Evolutionary conservation across 2,797 vertebrate genomes (phyloP).

Genomic region (Furcifer pardalis): DNA sequence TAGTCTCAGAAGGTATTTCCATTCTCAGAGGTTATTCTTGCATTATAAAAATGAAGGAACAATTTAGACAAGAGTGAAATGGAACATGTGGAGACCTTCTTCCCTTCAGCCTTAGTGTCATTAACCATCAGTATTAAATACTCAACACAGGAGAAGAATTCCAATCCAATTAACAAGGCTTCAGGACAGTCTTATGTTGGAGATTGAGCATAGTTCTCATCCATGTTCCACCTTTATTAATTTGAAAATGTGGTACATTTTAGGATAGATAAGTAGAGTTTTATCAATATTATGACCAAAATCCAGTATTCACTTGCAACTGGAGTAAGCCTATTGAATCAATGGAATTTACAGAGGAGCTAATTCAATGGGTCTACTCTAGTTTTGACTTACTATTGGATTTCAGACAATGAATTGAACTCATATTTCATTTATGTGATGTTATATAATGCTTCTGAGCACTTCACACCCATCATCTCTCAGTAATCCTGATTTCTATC

Average conservation of each 20-base stretch:
- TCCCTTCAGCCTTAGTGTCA: neutral
- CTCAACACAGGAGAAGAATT: neutral
- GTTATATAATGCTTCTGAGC: neutral
- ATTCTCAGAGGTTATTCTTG: neutral
- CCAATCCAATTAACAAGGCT: neutral
- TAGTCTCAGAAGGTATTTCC: neutral
- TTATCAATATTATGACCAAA: neutral
- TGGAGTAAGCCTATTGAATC: neutral
- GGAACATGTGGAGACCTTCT: neutral
- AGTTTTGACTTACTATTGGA: neutral
- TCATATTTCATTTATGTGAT: neutral
- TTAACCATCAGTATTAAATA: neutral
- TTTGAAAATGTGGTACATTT: constrained; percentile 1
- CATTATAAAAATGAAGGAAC: constrained; percentile 1
- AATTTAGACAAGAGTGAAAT: neutral
- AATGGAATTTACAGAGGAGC: neutral
- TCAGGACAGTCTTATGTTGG: neutral
- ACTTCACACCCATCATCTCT: neutral
- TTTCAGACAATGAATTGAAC: neutral
- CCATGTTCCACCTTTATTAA: constrained; percentile 11
- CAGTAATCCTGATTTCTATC: neutral
- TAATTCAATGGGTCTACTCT: neutral
- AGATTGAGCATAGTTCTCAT: neutral
- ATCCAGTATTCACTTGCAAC: neutral
- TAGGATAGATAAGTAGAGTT: neutral